Evolutionary conservation across 2,888 invertebrate species (phyloP), one percentile per base, ranked within the genome.

Genomic region (Ischnura elegans): DNA sequence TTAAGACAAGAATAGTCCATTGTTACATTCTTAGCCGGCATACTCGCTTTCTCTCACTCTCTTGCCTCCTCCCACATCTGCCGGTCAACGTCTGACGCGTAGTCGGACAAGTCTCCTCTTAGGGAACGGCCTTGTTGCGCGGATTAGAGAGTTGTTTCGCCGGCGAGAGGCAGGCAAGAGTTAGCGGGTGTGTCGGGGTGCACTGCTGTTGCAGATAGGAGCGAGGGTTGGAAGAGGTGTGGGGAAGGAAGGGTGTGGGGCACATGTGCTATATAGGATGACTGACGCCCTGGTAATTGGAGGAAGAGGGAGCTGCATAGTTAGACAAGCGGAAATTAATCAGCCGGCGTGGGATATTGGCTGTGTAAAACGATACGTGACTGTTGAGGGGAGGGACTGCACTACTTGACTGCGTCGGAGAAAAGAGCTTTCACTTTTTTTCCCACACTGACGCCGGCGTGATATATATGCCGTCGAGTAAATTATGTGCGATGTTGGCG

Each of bases 311-410:
- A 13, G 36, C 76, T 76, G 36, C 76, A 76, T 76, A 36, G 76
- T 76, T 76, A 76, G 76, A 76, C 76, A 76, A 36, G 76, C 76
- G 76, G 76, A 76, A 76, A 76, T 76, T 76, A 76, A 76, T 76
- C 76, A 76, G 76, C 76, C 76, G 36, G 61, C 29, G 76, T 76
- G 76, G 76, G 76, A 76, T 76, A 76, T 76, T 76, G 76, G 76
- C 76, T 76, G 76, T 76, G 76, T 76, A 76, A 76, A 76, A 76
- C 76, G 76, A 76, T 76, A 76, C 76, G 76, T 76, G 61, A 21
- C 61, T 61, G 36, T 29, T 29, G 76, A n/a, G 13, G 29, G 36
- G 76, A 76, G 76, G 16, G 36, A 10, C 76, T 76, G 29, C 16
- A 13, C 76, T 36, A 13, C 76, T 76, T 36, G 29, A 36, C 76